These are phyloP conservation scores for Neria commutata DNA, from an alignment of 2,888 invertebrate species.

Conservation along the genomic window DNA sequence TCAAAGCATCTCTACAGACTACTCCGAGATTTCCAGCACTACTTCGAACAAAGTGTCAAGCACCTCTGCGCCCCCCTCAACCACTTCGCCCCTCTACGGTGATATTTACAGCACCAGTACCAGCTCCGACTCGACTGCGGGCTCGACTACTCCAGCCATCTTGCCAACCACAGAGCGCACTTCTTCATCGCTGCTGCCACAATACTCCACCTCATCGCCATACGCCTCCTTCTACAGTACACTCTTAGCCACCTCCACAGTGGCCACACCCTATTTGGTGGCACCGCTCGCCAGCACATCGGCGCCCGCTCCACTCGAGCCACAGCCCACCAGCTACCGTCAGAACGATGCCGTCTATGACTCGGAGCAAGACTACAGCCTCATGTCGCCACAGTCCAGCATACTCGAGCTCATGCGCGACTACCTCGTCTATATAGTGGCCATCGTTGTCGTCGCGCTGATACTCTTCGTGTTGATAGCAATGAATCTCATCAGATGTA, in stretches of 20 bases:
- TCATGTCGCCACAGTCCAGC: background rate
- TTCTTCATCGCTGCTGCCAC: conserved; percentile 6
- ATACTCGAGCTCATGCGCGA: conserved; percentile 25
- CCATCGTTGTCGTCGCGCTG: conserved; percentile 29
- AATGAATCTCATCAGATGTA: conserved; percentile 30
- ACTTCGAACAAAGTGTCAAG: background rate
- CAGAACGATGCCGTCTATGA: conserved; percentile 9
- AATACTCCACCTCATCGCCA: background rate
- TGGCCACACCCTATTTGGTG: background rate
- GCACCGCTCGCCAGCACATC: conserved; percentile 27
- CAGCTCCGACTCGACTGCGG: background rate
- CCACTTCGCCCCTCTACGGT: background rate
- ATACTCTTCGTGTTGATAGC: conserved; percentile 29
- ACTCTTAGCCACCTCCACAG: too few relatives aligned
- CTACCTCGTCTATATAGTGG: conserved; percentile 30
- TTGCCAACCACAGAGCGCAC: background rate
- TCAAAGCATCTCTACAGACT: background rate
- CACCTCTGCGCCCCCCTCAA: conserved; percentile 1
- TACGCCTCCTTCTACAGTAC: too few relatives aligned
- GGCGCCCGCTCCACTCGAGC: conserved; percentile 30
- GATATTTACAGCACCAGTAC: conserved; percentile 6
- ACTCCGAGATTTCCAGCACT: conserved; percentile 11
- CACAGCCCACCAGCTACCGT: conserved; percentile 40
- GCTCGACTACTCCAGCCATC: background rate
- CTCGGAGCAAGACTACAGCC: background rate